Base-by-base conservation (phyloP, 2,888 invertebrate genomes). In the Subacronicta megacephala region DNA sequence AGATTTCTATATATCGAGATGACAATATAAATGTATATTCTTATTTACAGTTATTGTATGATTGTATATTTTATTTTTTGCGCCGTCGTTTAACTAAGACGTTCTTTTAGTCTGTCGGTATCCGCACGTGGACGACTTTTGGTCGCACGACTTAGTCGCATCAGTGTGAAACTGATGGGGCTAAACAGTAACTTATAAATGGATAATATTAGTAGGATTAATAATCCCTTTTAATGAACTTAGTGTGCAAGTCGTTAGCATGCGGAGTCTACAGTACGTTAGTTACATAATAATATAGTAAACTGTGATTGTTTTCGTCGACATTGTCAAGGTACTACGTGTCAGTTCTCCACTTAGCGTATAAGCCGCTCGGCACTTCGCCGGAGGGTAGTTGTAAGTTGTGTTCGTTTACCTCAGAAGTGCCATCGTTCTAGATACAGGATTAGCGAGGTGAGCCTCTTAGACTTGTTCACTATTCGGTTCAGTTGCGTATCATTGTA, bases 1-100 rank as follows among this genome's bases (percentile, higher is more conserved):
- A 93, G 89, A 93, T 91, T 89, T 92, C 85, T 92, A 92, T 91
- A 89, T 93, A 92, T 90, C 85, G 83, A 90, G 81, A 88, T 82
- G 92, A 92, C 92, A 93, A 93, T 92, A 92, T 92, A 78, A 87
- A 71, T 90, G 77, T 88, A 91, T 90, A 90, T 87, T 85, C 83
- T 92, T 93, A 93, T 93, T 93, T 92, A 93, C 92, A 92, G 89
- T 89, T 83, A 82, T 67, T 72, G 80, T 84, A 75, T 83, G 77
- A 81, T 83, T 78, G 81, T 77, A 78, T 70, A 73, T 68, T 78
- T 87, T 84, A 81, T 85, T 86, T 85, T 82, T 70, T 68, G 81
- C 80, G 78, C 77, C 80, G 74, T 79, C 58, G 62, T 76, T 70
- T 77, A 69, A 65, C 56, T 50, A 67, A 71, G 62, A 67, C 66